Evolutionary conservation across 2,797 vertebrate species (phyloP).

Genomic region (Rhincodon typus): DNA sequence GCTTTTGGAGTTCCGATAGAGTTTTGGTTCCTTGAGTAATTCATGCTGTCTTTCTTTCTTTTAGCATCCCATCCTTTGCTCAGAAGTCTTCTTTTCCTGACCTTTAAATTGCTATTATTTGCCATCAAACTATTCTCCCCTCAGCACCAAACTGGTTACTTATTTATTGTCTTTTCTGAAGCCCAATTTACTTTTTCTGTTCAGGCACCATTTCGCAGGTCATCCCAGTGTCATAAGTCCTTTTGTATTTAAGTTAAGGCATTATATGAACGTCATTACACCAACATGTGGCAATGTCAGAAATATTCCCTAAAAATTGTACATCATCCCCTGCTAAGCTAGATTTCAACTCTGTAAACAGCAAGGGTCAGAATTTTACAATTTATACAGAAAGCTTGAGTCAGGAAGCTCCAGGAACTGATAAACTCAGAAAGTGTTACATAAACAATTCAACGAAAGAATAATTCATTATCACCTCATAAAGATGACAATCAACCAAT

Average conservation of each 20-base stretch:
- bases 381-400: no score
- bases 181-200: neutral
- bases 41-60: neutral
- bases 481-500: neutral
- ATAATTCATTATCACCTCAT: neutral
- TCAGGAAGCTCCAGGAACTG: neutral
- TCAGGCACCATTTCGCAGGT: neutral
- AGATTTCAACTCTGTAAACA: neutral
- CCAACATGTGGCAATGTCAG: neutral
- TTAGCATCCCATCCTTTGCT: neutral
- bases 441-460: no score
- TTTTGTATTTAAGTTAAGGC: neutral
- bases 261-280: neutral
- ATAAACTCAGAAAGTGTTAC: no score
- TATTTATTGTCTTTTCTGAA: neutral
- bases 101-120: neutral
- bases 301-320: neutral
- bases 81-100: neutral
- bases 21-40: neutral
- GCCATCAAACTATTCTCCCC: neutral
- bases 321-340: neutral
- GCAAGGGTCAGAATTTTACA: neutral
- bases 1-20: neutral
- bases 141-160: neutral
- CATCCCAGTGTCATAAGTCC: fast-evolving